Evolutionary conservation across 2,888 invertebrate species (phyloP), one percentile per base, ranked within the genome.

Genomic region (Catocala nupta): DNA sequence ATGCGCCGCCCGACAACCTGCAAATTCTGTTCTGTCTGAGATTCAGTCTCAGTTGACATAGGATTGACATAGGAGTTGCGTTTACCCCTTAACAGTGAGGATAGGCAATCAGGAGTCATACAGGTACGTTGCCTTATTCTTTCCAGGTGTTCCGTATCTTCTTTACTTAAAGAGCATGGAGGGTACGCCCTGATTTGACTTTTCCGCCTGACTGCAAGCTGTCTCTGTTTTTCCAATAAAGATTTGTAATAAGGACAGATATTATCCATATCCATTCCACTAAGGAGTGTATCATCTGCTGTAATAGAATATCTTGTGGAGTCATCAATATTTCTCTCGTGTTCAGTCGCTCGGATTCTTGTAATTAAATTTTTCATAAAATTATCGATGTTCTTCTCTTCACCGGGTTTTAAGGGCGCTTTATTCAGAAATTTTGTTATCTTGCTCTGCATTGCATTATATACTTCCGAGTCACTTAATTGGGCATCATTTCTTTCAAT

Each of bases 381-480:
- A 13, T 59, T 7, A 10, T 75, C 59, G 8, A 68, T 54, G 0
- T 74, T 61, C 6, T 64, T 43, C 47, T 80, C 74, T 42, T 70
- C 57, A 7, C 62, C 73, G n/a, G 69, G 44, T 39, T 63, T 64
- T 2, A 86, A 47, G 1, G 85, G 82, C 5, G 87, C 59, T 54
- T 83, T 86, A 49, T 81, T 77, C 0, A 87, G 59, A 72, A 81
- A 87, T 63, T 81, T 84, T 0, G 39, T 61, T 56, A 90, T 85
- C 72, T 84, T 83, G 42, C 75, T 71, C 45, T 71, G 71, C 60
- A 82, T 83, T 62, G 63, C 68, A 6, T 71, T 63, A 49, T 75
- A 61, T 42, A 70, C 45, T 12, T 81, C 70, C 8, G 58, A 12
- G 11, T 65, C 48, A 66, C 74, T 49, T 0, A 56, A 5, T 25